Evolutionary conservation across 2,113 vertebrate species (phyloP), one percentile per base, ranked within the genome.

Genomic region (Centrocercus urophasianus): DNA sequence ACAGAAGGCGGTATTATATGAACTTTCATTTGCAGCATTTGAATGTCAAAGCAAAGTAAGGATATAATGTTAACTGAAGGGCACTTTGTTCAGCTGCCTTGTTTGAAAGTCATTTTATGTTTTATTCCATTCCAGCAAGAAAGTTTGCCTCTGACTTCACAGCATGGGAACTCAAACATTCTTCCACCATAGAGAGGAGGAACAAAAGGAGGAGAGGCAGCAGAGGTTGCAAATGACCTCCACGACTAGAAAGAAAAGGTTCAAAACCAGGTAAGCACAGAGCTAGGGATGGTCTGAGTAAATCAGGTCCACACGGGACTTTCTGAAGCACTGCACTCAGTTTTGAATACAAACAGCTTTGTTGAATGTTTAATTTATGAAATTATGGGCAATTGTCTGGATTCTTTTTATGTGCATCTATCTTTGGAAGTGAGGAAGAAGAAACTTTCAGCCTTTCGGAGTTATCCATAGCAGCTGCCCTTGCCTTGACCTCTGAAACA

Each of bases 381-480:
- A 86, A 72, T 47, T 8, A 56, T 6, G 27, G 32, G 71, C 47
- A 22, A 21, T 91, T 78, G 8, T 94, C 70, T 95, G 91, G 19
- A 27, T 95, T 93, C 59, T 93, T 87, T 96, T 95, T 47, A 48
- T 28, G 12, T 91, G 67, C 8, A 2, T 40, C 47, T 93, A 61
- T 40, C 32, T 56, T 66, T 86, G 93, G 48, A 95, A 98, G 98
- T 11, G 98, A 98, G 84, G 97, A 98, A 73, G 97, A 98, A 30
- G 95, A 97, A 32, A 90, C 95, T 24, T 98, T 98, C 96, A 97
- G 95, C 38, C 61, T 34, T 16, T 90, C 91, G 13, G 98, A 98
- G 64, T 82, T 97, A 3, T 97, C 98, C 0, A 97, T 98, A 10
- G 98, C 97, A 25, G 97, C 98, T 10, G 98, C 98, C 67, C 94